Base-by-base conservation (phyloP, 2,797 vertebrate species). In the Cichlasoma orientale region DNA sequence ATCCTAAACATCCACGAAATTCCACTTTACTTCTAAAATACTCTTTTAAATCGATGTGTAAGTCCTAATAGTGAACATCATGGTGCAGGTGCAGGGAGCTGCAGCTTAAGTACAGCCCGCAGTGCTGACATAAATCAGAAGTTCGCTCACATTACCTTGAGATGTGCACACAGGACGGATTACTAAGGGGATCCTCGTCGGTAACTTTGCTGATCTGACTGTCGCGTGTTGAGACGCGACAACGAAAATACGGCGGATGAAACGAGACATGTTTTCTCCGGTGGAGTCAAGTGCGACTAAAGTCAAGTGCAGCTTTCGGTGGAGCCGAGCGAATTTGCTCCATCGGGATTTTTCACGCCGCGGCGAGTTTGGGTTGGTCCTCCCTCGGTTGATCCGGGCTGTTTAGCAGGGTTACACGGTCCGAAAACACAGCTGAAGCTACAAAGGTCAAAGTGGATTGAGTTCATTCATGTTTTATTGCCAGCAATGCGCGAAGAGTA, bases 251-350 rank as follows among this genome's bases (percentile, higher is more conserved):
- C 95, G 93, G 58, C 74, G 41, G 3, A 92, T 61, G 53, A 93
- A 77, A 38, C 94, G 94, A 69, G 96, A 92, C 96, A 96, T 96
- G 87, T 83, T 78, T 21, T 57, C 57, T n/a, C 38, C 74, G 14
- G 71, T 61, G n/a, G 59, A 33, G 56, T 80, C 56, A 16, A 25
- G 59, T 78, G 66, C 9, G 84, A 61, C 31, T 59, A 4, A 77
- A 89, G 86, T 87, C 82, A 84, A 88, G 84, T 77, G 82, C 79
- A 38, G 75, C 71, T 70, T 23, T 58, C 71, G 68, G 69, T 25
- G 36, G 5, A n/a, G 53, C 78, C 41, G 29, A 58, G 58, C 68
- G 78, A 84, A 27, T 78, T 44, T 47, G 25, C 57, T 71, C 81
- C 50, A 21, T 33, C 72, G 31, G 61, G 79, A 73, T 53, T 12